These are phyloP conservation scores for Bufotes viridis DNA, from an alignment of 2,797 vertebrate species.

Conservation along the genomic window DNA sequence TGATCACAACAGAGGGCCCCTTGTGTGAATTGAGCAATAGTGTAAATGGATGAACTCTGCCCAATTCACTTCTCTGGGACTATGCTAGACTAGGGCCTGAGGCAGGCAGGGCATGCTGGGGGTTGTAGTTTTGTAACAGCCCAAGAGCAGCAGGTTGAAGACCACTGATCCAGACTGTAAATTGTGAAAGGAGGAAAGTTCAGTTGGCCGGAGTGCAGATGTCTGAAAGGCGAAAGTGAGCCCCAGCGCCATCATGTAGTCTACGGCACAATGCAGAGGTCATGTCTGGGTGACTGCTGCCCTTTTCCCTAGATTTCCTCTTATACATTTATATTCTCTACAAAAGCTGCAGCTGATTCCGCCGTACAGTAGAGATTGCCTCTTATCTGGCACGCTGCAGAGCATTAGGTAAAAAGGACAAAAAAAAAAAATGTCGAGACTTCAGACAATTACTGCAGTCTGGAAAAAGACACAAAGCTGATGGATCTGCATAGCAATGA, in stretches of 20 bases:
- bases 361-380: background rate
- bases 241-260: constrained; percentile 1
- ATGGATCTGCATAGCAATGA: constrained; percentile 10
- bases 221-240: constrained; percentile 6
- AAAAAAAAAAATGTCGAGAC: background rate
- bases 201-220: background rate
- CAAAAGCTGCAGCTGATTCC: background rate
- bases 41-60: too few species aligned
- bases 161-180: background rate
- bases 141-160: background rate
- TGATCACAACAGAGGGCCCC: too few species aligned
- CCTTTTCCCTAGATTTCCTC: constrained; percentile 41
- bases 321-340: background rate
- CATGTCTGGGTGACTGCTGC: constrained; percentile 13
- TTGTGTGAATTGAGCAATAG: too few species aligned
- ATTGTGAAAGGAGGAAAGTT: constrained; percentile 26
- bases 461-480: constrained; percentile 17
- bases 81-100: too few species aligned
- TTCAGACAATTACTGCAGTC: constrained; percentile 26
- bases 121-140: background rate
- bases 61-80: too few species aligned
- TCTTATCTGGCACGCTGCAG: background rate
- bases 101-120: background rate
- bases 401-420: background rate
- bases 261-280: background rate